These are phyloP conservation scores for Myoxocephalus aenaeus DNA, from an alignment of 2,797 vertebrate species.

Conservation along the genomic window DNA sequence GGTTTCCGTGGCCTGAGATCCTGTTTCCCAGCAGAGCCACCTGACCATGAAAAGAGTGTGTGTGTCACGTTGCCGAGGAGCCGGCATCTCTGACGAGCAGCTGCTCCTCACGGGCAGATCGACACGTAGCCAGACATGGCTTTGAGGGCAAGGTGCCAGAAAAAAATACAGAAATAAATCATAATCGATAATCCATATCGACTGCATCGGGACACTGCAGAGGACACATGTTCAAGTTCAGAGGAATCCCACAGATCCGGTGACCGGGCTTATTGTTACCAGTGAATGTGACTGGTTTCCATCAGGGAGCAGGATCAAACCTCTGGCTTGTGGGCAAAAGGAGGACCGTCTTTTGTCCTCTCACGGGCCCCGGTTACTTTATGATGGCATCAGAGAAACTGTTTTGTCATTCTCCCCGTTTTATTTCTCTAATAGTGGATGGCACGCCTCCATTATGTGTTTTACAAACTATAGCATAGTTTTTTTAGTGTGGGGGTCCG, in stretches of 20 bases:
- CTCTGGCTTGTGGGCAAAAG: constrained; percentile 62
- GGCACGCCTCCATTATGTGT: constrained; percentile 21
- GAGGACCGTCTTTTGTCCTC: constrained; percentile 40
- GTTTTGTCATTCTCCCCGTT: constrained; percentile 41
- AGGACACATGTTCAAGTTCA: constrained; percentile 57
- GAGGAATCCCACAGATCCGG: constrained; percentile 61
- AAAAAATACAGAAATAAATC: neutral
- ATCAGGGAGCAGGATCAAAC: constrained; percentile 57
- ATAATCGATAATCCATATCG: neutral
- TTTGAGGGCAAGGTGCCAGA: neutral
- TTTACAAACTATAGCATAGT: constrained; percentile 22
- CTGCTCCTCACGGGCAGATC: constrained; percentile 59
- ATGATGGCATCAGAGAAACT: constrained; percentile 56
- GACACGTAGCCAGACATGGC: neutral
- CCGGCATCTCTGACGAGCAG: constrained; percentile 66
- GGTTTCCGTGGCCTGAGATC: constrained; percentile 81
- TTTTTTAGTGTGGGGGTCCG: neutral
- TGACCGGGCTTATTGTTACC: constrained; percentile 68
- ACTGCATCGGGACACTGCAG: neutral
- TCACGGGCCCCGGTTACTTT: constrained; percentile 37
- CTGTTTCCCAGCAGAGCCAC: constrained; percentile 79
- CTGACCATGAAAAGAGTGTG: constrained; percentile 81
- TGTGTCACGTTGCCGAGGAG: constrained; percentile 73
- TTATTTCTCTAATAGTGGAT: constrained; percentile 38
- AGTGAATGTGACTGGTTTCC: constrained; percentile 64